Percentiles rank a stretch among this genome's conserved stretches.
phyloP scores from a whole-genome alignment of 2,797 vertebrate genomes.

The Mallotus villosus region DNA sequence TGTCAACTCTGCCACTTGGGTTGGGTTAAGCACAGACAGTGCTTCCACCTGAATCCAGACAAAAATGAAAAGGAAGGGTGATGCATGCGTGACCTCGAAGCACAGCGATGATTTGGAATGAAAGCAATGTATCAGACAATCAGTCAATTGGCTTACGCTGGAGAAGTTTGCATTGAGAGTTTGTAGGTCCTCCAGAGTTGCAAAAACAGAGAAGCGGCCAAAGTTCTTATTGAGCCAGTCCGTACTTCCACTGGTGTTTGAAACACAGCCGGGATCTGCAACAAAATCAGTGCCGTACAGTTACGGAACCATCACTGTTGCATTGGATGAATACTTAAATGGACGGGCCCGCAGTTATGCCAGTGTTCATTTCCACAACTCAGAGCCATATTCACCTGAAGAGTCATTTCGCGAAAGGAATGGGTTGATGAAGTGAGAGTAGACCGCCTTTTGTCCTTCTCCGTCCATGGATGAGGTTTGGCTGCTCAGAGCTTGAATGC shows the following conservation, averaged over 20 bases:
- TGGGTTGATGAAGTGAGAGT: too few relatives aligned
- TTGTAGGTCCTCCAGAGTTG: constrained; percentile 40
- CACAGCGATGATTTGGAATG: too few relatives aligned
- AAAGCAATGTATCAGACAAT: not conserved
- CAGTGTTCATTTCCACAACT: not conserved
- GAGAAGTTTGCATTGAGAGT: constrained; percentile 38
- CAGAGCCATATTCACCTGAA: constrained; percentile 44
- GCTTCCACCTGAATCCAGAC: not conserved
- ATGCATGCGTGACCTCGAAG: not conserved
- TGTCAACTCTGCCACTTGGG: constrained; percentile 5
- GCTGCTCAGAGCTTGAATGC: too few relatives aligned
- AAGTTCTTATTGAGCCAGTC: constrained; percentile 55
- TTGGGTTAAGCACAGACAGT: constrained; percentile 3
- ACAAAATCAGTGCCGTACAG: not conserved
- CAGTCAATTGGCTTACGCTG: constrained; percentile 37
- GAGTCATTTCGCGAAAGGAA: constrained; percentile 28
- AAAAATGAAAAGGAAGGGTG: not conserved
- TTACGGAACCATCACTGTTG: too few relatives aligned
- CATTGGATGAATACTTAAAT: not conserved
- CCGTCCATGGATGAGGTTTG: too few relatives aligned
- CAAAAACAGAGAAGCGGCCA: constrained; percentile 48
- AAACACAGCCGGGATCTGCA: constrained; percentile 57
- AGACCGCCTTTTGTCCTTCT: too few relatives aligned
- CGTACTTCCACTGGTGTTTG: constrained; percentile 15
- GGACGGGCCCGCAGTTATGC: not conserved